Evolutionary conservation across 2,797 vertebrate genomes (phyloP), one percentile per base, ranked within the genome.

Genomic region (Vultur gryphus): DNA sequence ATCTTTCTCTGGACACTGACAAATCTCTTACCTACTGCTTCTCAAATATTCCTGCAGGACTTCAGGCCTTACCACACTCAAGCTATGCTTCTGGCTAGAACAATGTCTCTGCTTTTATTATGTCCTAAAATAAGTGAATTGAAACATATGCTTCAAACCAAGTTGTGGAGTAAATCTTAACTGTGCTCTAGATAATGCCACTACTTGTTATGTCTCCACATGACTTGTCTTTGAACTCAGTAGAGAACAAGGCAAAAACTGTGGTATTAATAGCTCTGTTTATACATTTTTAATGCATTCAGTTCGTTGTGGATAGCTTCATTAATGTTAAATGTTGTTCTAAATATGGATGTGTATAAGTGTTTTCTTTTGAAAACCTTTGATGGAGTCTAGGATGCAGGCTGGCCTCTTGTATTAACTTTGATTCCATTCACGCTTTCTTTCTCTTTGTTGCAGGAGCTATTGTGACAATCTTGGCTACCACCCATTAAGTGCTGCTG

Each of bases 391-490:
- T 89, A 44, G 69, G 71, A 26, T 75, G 87, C 44, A 69, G 85
- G n/a, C 86, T 83, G 76, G 92, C 80, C 94, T 89, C 78, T 49
- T 62, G 51, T 49, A 29, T 87, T 87, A 51, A 77, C 82, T 89
- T 39, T 1, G 3, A 28, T 91, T 89, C 72, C 81, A 84, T 89
- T 94, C 92, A 84, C 41, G 2, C 85, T 85, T 94, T 92, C 83
- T 93, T 90, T 97, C 64, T 96, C 93, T 98, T 54, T 97, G 84
- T 99, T 99, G 94, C 98, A 99, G 99, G 98, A 99, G 99, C 98
- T 99, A 99, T 98, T 99, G 99, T 98, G 99, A 99, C 99, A 99
- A 99, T 99, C 99, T 99, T 85, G 99, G 99, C 97, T 99, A 99
- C 97, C 99, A 99, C 90, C 99, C 99, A 51, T 98, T 99, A 98